Evolutionary conservation across 2,888 invertebrate genomes (phyloP), one percentile per base, ranked within the genome.

Genomic region (Aphodius sticticus): DNA sequence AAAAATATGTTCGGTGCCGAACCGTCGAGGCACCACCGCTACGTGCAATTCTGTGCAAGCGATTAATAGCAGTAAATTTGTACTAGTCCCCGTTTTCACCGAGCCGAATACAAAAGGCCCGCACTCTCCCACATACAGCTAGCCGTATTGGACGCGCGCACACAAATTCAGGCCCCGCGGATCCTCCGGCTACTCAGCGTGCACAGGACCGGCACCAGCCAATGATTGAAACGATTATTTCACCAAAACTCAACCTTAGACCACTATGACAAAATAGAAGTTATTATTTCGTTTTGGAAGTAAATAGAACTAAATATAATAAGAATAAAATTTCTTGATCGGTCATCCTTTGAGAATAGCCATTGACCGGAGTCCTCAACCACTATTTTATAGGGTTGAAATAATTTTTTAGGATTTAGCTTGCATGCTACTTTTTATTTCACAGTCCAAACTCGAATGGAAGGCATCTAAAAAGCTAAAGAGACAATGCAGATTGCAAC

Each of bases 1-100:
- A 88, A 88, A 87, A 88, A 87, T 88, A 88, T 88, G 87, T 87
- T 87, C 87, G 85, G 84, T 86, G 86, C 87, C 86, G 87, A 86
- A 86, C 86, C 86, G 74, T 74, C 86, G 87, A 86, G 86, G 87
- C 74, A 74, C 53, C 53, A 53, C 74, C 36, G 74, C 86, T 83
- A 86, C 87, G 86, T 87, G 87, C 88, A 87, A 87, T 87, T 85
- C 87, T 85, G 80, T 82, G 78, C 81, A 80, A 74, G 81, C 84
- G 83, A 84, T 84, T 84, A 85, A 85, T 85, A 84, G 83, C 84
- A 82, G 82, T 81, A 83, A 83, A 84, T 84, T 84, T 84, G 84
- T 84, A 82, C 82, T 83, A 83, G 84, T 84, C 83, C 79, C 77
- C 79, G 81, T 79, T 81, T 74, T 81, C 81, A 79, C 78, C 80